phyloP scores from a whole-genome alignment of 2,113 vertebrate genomes.

The Circaetus gallicus region DNA sequence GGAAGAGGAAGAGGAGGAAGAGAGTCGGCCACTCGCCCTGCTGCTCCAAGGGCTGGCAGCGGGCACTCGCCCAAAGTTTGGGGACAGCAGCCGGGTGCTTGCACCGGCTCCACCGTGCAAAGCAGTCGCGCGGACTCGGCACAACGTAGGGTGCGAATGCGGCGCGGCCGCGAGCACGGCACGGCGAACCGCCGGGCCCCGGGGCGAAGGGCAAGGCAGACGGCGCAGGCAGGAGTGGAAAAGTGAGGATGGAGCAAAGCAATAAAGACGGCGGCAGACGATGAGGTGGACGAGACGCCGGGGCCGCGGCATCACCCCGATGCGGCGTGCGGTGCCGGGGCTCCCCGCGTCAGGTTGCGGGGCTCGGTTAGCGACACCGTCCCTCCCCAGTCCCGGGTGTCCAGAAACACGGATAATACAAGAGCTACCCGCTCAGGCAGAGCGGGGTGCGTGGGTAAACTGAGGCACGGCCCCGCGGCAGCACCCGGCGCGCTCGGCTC shows the following conservation, averaged over 20 bases:
- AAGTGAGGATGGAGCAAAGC: neutral
- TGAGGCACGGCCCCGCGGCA: neutral
- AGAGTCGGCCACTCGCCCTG: rapidly evolving
- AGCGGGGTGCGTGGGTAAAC: rapidly evolving
- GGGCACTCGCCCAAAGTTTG: rapidly evolving
- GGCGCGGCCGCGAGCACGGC: neutral
- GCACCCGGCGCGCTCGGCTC: rapidly evolving
- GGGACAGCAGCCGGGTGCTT: neutral
- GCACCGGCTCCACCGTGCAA: neutral
- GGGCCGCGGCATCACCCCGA: neutral
- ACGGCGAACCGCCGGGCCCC: neutral
- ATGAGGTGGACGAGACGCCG: rapidly evolving
- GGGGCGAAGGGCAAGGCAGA: conserved; percentile 3
- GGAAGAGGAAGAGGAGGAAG: neutral
- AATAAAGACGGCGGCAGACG: neutral
- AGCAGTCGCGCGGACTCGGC: rapidly evolving
- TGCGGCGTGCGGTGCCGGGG: neutral
- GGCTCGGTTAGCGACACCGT: neutral
- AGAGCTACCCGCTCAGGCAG: neutral
- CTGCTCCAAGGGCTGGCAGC: neutral
- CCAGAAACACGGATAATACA: rapidly evolving
- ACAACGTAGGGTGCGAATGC: rapidly evolving
- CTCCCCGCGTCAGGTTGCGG: rapidly evolving
- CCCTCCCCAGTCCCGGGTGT: neutral
- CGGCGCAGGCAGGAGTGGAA: neutral